Evolutionary conservation across 2,888 invertebrate genomes (phyloP).

Genomic region (Caenorhabditis sp.): DNA sequence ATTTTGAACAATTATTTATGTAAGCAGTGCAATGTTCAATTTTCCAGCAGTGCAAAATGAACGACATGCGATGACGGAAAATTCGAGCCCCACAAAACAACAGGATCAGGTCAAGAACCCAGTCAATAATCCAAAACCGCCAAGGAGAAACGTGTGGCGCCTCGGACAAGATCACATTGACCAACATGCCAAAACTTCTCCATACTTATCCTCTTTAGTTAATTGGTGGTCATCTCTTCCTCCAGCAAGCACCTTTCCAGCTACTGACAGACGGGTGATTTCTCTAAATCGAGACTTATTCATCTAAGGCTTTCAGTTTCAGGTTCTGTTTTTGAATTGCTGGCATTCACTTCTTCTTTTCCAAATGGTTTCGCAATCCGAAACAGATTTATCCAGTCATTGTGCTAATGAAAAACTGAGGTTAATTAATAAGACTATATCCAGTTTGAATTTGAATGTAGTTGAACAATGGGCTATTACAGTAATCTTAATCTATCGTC

Average conservation of each 20-base stretch:
- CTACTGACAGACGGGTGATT: conserved; percentile 35
- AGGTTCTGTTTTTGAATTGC: conserved; percentile 66
- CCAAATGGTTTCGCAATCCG: conserved; percentile 40
- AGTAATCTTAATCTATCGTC: conserved; percentile 64
- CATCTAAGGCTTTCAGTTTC: background rate
- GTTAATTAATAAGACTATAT: conserved; percentile 33
- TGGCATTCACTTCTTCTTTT: conserved; percentile 67
- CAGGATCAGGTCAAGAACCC: background rate
- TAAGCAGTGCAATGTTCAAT: too few species aligned
- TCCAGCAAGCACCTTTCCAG: conserved; percentile 30
- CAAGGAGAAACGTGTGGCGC: too few species aligned
- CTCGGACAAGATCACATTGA: too few species aligned
- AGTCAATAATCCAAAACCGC: background rate
- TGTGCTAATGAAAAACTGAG: conserved; percentile 56
- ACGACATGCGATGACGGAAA: conserved; percentile 7
- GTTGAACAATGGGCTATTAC: conserved; percentile 73
- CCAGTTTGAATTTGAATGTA: conserved; percentile 58
- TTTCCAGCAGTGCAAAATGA: conserved; percentile 62
- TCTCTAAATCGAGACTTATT: background rate
- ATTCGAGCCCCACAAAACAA: background rate
- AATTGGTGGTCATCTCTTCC: conserved; percentile 47
- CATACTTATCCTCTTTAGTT: conserved; percentile 27
- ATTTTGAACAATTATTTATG: too few species aligned
- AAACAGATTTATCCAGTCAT: conserved; percentile 31
- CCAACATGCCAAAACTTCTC: background rate